Evolutionary conservation across 2,797 vertebrate genomes (phyloP).

Genomic region (Hoplostethus atlanticus): DNA sequence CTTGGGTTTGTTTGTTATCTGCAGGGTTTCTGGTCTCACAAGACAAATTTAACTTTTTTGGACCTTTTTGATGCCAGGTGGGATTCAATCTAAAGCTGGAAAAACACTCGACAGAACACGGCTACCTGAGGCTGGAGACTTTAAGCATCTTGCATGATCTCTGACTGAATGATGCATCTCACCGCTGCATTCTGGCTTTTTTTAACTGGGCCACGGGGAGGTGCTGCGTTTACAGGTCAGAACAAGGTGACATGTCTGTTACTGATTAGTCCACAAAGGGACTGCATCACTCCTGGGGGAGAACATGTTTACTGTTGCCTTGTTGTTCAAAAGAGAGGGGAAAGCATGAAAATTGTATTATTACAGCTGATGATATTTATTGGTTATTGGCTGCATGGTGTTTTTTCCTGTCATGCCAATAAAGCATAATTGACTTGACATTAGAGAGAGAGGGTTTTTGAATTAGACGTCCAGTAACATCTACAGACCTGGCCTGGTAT

Average conservation of each 20-base stretch:
- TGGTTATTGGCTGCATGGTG: not conserved
- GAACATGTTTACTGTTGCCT: too few relatives aligned
- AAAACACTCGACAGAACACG: too few relatives aligned
- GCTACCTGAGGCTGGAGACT: too few relatives aligned
- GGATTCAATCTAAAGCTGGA: not conserved
- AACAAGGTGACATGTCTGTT: too few relatives aligned
- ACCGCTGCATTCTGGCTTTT: too few relatives aligned
- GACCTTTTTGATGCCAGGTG: constrained; percentile 41
- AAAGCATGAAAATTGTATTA: not conserved
- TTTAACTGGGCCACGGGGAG: too few relatives aligned
- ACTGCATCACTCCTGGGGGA: too few relatives aligned
- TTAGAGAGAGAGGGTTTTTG: constrained; percentile 1
- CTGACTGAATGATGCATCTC: too few relatives aligned
- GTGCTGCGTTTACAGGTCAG: too few relatives aligned
- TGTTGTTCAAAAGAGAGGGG: not conserved
- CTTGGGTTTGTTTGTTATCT: constrained; percentile 23
- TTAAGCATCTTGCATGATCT: too few relatives aligned
- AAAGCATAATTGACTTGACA: constrained; percentile 6
- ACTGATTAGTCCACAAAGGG: too few relatives aligned
- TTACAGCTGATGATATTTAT: constrained; percentile 1
- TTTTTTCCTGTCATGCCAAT: constrained; percentile 1
- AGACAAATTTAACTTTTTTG: constrained; percentile 42
- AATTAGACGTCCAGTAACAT: constrained; percentile 22
- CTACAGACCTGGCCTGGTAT: constrained; percentile 7
- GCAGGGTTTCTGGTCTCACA: not conserved